Evolutionary conservation across 1,140 invertebrate species (phyloP).

Genomic region (Bactericera cockerelli): DNA sequence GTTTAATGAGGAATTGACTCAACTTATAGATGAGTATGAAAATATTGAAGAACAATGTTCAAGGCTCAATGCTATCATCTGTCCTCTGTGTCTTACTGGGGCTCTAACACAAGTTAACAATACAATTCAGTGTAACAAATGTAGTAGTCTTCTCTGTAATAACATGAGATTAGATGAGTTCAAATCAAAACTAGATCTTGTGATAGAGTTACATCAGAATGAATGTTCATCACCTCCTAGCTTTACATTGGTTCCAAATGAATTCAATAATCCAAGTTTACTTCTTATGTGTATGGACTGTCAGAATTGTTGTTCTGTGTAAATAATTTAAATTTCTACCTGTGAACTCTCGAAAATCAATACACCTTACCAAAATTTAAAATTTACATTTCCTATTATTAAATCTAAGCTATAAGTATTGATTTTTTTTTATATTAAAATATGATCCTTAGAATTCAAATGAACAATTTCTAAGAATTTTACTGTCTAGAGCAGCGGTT

Average conservation of each 20-base stretch:
- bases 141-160: neutral
- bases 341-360: no score
- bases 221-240: neutral
- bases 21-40: neutral
- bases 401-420: no score
- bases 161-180: neutral
- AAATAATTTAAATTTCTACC: no score
- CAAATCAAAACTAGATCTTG: neutral
- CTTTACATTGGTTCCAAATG: neutral
- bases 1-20: neutral
- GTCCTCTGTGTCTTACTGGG: conserved; percentile 2
- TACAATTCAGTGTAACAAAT: neutral
- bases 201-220: neutral
- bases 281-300: neutral
- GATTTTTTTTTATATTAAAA: no score
- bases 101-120: neutral
- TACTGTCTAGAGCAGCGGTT: no score
- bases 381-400: no score
- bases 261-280: neutral
- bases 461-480: no score
- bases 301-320: neutral
- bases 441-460: no score
- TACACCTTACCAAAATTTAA: no score
- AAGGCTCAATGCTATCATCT: neutral
- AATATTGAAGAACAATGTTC: neutral